Evolutionary conservation across 2,797 vertebrate genomes (phyloP).

Genomic region (Bryconaethiops microstoma): DNA sequence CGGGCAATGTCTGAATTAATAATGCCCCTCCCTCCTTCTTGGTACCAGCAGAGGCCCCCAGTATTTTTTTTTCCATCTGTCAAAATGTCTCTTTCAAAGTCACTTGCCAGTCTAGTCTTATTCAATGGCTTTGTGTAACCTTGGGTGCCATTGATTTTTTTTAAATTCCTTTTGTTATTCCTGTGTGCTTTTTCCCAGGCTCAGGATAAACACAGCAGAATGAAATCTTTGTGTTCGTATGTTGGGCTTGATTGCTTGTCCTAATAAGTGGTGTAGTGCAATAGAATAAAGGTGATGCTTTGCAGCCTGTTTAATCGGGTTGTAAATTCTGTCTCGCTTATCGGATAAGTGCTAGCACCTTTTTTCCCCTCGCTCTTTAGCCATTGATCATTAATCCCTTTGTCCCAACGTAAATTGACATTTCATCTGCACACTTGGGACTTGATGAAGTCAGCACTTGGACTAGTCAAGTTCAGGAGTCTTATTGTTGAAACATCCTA

Average conservation of each 20-base stretch:
- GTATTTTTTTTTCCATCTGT: constrained; percentile 29
- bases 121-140: constrained; percentile 15
- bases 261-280: constrained; percentile 47
- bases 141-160: constrained; percentile 38
- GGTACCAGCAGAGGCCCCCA: constrained; percentile 16
- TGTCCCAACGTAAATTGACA: constrained; percentile 48
- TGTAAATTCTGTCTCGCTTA: constrained; percentile 46
- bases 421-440: constrained; percentile 34
- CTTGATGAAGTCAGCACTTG: constrained; percentile 43
- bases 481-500: no score
- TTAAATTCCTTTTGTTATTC: not conserved
- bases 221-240: constrained; percentile 47
- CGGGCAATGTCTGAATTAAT: constrained; percentile 43
- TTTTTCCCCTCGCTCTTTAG: constrained; percentile 16
- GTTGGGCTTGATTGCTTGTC: constrained; percentile 51
- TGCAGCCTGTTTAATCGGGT: constrained; percentile 34
- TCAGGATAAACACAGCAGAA: constrained; percentile 6
- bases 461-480: not conserved
- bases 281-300: constrained; percentile 40
- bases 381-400: constrained; percentile 49
- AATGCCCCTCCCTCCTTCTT: constrained; percentile 14
- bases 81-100: constrained; percentile 27
- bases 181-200: not conserved
- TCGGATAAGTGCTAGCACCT: constrained; percentile 45
- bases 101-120: not conserved